These are phyloP conservation scores for Nematopogon swammerdamellus DNA, from an alignment of 2,888 invertebrate genomes.

Conservation along the genomic window DNA sequence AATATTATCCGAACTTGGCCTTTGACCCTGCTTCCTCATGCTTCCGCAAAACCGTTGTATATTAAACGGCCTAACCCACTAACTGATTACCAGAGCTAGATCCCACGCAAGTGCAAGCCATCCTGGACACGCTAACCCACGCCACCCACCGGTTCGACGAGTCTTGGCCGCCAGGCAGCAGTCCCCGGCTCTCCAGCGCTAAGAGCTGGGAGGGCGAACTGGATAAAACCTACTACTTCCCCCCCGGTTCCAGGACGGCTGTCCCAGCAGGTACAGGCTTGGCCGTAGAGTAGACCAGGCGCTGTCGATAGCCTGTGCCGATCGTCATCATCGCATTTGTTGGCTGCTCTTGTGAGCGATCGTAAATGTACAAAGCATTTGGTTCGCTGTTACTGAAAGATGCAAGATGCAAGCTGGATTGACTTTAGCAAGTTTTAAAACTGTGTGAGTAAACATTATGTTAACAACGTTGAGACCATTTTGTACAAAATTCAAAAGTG, in stretches of 20 bases:
- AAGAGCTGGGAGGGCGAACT: slow-evolving; percentile 37
- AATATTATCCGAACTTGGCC: too few species aligned
- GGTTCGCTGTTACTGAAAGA: too few species aligned
- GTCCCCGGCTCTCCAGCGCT: slow-evolving; percentile 21
- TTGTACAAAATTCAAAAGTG: too few species aligned
- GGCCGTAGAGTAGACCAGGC: not conserved
- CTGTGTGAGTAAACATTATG: too few species aligned
- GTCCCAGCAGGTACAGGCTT: not conserved
- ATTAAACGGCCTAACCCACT: not conserved
- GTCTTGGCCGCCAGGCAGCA: slow-evolving; percentile 32
- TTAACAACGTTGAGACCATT: too few species aligned
- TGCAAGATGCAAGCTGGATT: too few species aligned
- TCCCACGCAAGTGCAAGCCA: slow-evolving; percentile 41
- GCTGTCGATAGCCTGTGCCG: not conserved
- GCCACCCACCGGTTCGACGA: slow-evolving; percentile 33
- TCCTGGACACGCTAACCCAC: slow-evolving; percentile 36
- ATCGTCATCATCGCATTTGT: too few species aligned
- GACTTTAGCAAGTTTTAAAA: too few species aligned
- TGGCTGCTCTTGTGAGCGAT: too few species aligned
- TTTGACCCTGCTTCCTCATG: too few species aligned
- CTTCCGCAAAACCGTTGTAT: too few species aligned
- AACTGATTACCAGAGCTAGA: slow-evolving; percentile 36
- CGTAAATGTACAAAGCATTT: too few species aligned
- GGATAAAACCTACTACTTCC: slow-evolving; percentile 13
- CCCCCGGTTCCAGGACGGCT: not conserved